Evolutionary conservation across 2,888 invertebrate species (phyloP), one percentile per base, ranked within the genome.

Genomic region (Epiperipatus broadwayi): DNA sequence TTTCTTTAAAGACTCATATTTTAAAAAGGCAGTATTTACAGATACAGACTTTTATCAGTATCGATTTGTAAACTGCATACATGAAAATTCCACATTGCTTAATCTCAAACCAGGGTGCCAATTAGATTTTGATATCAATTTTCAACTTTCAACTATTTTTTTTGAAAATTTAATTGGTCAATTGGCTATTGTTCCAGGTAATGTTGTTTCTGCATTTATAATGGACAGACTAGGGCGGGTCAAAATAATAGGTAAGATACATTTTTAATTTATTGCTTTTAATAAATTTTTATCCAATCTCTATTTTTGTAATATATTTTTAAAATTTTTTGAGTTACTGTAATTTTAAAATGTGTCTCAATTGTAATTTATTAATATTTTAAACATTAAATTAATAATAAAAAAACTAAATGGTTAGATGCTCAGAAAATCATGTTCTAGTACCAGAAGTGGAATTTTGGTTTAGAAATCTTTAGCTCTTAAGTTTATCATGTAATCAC

Each of bases 1-100:
- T 0, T 67, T 63, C 44, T 78, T 78, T 54, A 61, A 62, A 31
- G 68, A 70, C 38, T 70, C 70, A 30, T 50, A 64, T 3, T 71
- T 78, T 43, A 67, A 28, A 27, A 59, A 27, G 58, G 65, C 5
- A 54, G 73, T 72, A 48, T 73, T 75, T 52, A 68, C 75, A 47
- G 75, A 75, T 58, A 75, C 75, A 12, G 76, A 77, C 55, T 66
- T 74, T 51, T 49, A 49, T 30, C 45, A 48, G 12, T 52, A 50
- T 38, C 49, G 53, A 5, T 74, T 74, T 51, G 54, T 65, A 21
- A 67, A 69, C 18, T 73, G 73, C 50, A 58, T 72, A 50, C 58
- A 56, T 37, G 68, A 70, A 52, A 70, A 68, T 46, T 33, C 37
- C 5, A 67, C 68, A 12, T 55, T 62, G 25, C 48, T 60, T 39